Evolutionary conservation across 2,113 vertebrate genomes (phyloP), one percentile per base, ranked within the genome.

Genomic region (Narcine bancroftii): DNA sequence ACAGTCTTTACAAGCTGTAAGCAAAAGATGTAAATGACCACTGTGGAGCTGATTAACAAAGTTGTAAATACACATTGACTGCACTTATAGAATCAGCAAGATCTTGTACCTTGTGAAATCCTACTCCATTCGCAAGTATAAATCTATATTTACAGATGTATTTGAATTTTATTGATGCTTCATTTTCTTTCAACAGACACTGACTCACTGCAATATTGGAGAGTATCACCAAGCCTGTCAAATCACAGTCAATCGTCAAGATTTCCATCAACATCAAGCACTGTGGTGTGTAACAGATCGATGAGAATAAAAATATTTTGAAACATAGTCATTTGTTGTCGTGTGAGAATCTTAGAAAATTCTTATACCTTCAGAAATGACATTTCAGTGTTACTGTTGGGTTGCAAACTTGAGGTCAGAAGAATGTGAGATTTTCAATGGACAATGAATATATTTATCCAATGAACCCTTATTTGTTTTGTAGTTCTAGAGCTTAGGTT

Each of bases 241-340:
- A 93, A 92, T 94, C 96, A 95, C 10, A 95, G 95, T 92, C 96
- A 92, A 87, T 95, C 96, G 85, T 96, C 97, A 81, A 95, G 95
- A 93, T 98, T 98, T 83, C 96, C 97, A 6, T 98, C 97, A 92
- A 99, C 98, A n/a, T 97, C 96, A 92, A 98, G 98, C 94, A 99
- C 98, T 72, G 93, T 95, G 97, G 98, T 99, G 94, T 96, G 95
- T 94, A 65, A 45, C 19, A n/a, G 47, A 56, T 13, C 87, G 36
- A 71, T 53, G 65, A 91, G 45, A 29, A 3, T 39, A 65, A 39
- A 89, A 75, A 33, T 26, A n/a, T 83, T 36, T 87, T 6, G 33
- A 53, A 17, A 60, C 50, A 87, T 19, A 15, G 47, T 26, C 50
- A 50, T 26, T 79, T 9, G 19, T 47, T 45, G 3, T 83, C 50